Conservation (phyloP, 2,113 vertebrate genomes). For the Terrapene triunguis region DNA sequence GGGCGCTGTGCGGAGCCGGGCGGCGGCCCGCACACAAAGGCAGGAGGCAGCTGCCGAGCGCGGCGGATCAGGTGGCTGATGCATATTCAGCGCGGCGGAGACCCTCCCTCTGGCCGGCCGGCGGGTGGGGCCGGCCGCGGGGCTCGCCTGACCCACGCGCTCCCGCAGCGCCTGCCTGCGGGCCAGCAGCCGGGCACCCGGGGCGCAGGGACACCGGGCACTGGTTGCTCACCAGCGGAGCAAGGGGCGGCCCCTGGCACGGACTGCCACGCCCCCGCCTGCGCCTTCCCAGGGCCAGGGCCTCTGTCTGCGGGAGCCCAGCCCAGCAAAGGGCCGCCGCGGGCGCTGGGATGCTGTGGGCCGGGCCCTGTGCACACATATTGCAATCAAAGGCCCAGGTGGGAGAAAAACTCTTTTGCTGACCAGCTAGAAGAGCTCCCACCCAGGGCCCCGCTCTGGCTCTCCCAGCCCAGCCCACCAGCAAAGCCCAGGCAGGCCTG, state of each 20-base stretch:
- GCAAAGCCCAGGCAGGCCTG: no score
- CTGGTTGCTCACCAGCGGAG: no score
- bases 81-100: neutral
- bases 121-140: neutral
- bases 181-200: neutral
- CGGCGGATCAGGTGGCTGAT: neutral
- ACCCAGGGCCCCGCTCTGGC: neutral
- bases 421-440: no score
- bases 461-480: no score
- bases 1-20: constrained; percentile 58
- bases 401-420: no score
- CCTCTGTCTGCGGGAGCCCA: neutral
- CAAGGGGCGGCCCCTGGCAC: neutral
- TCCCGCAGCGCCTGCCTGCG: neutral
- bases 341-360: no score
- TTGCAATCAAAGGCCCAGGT: no score
- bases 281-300: no score
- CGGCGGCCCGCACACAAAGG: neutral
- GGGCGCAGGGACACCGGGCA: no score
- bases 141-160: neutral
- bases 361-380: no score
- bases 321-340: no score
- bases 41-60: neutral
- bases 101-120: neutral
- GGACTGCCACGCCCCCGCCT: neutral